Conservation (phyloP, 2,797 vertebrate genomes). For the Malurus splendens region DNA sequence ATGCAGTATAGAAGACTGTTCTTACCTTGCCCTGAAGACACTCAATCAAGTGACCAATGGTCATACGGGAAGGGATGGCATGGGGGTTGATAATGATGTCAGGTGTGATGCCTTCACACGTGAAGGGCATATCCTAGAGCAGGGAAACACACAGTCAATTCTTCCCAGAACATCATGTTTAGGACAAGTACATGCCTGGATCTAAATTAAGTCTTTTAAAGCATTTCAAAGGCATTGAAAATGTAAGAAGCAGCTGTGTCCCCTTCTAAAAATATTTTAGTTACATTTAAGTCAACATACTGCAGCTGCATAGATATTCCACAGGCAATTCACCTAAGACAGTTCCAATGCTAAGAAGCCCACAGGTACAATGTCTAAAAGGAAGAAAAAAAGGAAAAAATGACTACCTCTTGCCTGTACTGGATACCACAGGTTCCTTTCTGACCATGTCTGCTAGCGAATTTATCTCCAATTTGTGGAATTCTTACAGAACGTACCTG, state of each 20-base stretch:
- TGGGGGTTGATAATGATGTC: conserved; percentile 99
- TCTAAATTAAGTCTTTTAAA: background rate
- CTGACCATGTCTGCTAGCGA: conserved; percentile 96
- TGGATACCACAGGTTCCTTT: conserved; percentile 98
- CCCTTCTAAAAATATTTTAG: background rate
- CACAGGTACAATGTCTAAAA: background rate
- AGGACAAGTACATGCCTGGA: background rate
- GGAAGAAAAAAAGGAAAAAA: background rate
- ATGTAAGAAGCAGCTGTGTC: background rate
- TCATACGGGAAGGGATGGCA: conserved; percentile 98
- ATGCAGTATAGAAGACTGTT: background rate
- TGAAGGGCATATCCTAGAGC: conserved; percentile 95
- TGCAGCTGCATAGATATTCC: background rate
- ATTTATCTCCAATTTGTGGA: conserved; percentile 98
- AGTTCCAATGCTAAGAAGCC: background rate
- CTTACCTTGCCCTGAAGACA: conserved; percentile 96
- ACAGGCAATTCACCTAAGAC: background rate
- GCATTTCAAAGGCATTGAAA: background rate
- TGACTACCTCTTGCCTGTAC: conserved; percentile 92
- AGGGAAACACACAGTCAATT: background rate
- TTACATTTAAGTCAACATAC: background rate
- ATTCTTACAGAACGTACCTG: conserved; percentile 96
- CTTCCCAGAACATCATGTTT: background rate
- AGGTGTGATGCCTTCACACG: conserved; percentile 96
- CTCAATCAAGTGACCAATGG: conserved; percentile 97